Evolutionary conservation across 2,113 vertebrate genomes (phyloP), one percentile per base, ranked within the genome.

Genomic region (Tamias sibiricus): DNA sequence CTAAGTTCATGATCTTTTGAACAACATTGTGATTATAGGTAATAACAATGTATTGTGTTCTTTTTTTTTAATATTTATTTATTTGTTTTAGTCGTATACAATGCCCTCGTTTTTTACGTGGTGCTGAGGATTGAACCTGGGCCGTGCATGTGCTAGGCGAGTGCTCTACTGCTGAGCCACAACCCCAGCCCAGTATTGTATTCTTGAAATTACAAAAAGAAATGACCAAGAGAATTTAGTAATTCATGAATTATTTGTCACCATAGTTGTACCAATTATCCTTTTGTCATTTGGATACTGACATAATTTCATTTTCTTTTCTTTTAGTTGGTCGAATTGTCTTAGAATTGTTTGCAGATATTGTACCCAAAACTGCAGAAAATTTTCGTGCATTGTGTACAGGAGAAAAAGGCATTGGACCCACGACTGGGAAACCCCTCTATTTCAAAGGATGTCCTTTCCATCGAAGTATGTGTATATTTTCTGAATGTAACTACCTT

Each of bases 381-480:
- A 99, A 99, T 98, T 99, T 99, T 96, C 99, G 99, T 92, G 99
- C 99, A 0, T 98, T 99, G 52, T 99, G 99, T 98, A 99, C 99
- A 0, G 99, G 99, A 71, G 99, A 99, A 98, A 99, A 99, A 96
- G 99, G 99, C 91, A 98, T 79, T 22, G 99, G 99, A 16, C 69
- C 98, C 66, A 98, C 99, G 4, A 99, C 99, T 8, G 99, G 99
- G 66, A 99, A 99, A 80, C 99, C 99, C 35, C 99, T 99, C 80
- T 99, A 99, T 98, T 99, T 99, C 96, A 99, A 99, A 98, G 99
- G 99, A 98, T 99, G 99, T 88, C 99, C 99, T 26, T 99, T 99
- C 95, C 99, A 99, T 98, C 98, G 99, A 98, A 99, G 99, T 99
- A 99, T 98, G 98, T 98, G 44, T 54, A 68, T 81, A 69, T 74